These are phyloP conservation scores for Polia nebulosa DNA, from an alignment of 2,888 invertebrate genomes.

Conservation along the genomic window DNA sequence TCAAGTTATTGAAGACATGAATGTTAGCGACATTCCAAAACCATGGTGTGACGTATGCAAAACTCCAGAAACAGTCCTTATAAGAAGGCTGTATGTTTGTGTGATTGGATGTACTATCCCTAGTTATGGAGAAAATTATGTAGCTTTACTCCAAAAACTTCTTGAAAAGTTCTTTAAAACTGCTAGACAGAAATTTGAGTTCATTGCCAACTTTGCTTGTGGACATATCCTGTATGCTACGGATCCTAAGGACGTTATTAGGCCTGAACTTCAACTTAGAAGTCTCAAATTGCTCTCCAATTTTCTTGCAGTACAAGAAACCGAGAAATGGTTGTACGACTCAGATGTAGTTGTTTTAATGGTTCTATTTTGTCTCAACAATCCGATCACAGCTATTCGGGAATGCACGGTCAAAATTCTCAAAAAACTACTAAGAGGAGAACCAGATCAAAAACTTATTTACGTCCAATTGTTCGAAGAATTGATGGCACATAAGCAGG, in stretches of 20 bases:
- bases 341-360: conserved; percentile 88
- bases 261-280: conserved; percentile 88
- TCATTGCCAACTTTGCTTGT: conserved; percentile 91
- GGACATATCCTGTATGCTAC: conserved; percentile 85
- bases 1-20: conserved; percentile 86
- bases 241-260: conserved; percentile 85
- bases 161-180: conserved; percentile 85
- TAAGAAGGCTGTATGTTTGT: conserved; percentile 85
- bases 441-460: conserved; percentile 78
- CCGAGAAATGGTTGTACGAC: conserved; percentile 81
- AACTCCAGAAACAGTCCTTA: conserved; percentile 80
- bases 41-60: conserved; percentile 86
- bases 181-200: conserved; percentile 88
- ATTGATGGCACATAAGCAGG: conserved; percentile 88
- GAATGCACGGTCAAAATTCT: conserved; percentile 90
- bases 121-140: conserved; percentile 81
- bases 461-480: conserved; percentile 87
- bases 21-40: conserved; percentile 79
- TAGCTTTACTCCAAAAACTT: conserved; percentile 83
- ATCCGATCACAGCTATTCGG: conserved; percentile 90
- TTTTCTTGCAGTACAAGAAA: conserved; percentile 75
- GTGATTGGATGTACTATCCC: conserved; percentile 86
- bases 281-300: conserved; percentile 85
- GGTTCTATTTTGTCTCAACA: conserved; percentile 90
- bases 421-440: conserved; percentile 75